Evolutionary conservation across 1,140 invertebrate species (phyloP).

Genomic region (Drosophila jambulina): DNA sequence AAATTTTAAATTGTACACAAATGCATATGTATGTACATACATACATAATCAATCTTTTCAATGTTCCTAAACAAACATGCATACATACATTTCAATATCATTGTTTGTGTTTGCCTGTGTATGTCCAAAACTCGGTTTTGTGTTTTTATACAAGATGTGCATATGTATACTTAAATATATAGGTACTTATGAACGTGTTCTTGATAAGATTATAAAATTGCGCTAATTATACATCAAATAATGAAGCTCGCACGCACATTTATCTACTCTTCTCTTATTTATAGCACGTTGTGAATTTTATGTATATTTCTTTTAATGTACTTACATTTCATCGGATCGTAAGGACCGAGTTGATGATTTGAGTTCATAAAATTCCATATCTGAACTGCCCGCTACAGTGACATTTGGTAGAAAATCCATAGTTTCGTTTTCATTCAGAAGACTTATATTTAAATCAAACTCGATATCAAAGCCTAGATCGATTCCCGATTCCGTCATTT

Average conservation of each 20-base stretch:
- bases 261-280: not conserved
- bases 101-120: not conserved
- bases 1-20: not conserved
- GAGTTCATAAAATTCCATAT: conserved; percentile 40
- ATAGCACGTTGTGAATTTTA: not conserved
- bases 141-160: conserved; percentile 1
- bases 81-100: not conserved
- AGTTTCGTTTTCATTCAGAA: conserved; percentile 37
- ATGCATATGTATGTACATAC: not conserved
- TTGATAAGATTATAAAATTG: conserved; percentile 47
- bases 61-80: not conserved
- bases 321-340: conserved; percentile 42
- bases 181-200: not conserved
- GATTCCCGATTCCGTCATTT: conserved; percentile 38
- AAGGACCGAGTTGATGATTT: conserved; percentile 40
- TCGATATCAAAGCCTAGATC: conserved; percentile 46
- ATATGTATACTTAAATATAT: not conserved
- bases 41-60: not conserved
- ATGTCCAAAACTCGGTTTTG: not conserved
- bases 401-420: conserved; percentile 40
- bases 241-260: not conserved
- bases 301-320: not conserved
- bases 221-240: conserved; percentile 37
- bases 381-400: conserved; percentile 35
- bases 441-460: conserved; percentile 41